Base-by-base conservation (phyloP, 2,113 vertebrate genomes). In the Amia ocellicauda region DNA sequence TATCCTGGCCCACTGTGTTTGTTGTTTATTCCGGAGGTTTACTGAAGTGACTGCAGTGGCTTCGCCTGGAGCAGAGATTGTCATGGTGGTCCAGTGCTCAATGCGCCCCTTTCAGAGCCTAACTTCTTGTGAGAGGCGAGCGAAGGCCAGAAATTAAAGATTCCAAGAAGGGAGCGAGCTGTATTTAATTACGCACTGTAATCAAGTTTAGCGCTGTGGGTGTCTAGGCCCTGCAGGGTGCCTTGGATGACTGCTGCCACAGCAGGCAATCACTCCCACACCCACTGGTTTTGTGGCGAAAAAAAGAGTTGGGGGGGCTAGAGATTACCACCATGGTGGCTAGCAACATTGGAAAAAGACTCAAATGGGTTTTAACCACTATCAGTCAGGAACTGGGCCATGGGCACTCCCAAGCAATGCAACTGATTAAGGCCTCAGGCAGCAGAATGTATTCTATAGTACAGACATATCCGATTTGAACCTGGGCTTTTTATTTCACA, bases 111-210 rank as follows among this genome's bases (percentile, higher is more conserved):
- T 58, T 42, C 11, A 56, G 40, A 20, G 55, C 10, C 20, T 29
- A 28, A 23, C 41, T 22, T 42, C 27, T 58, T 58, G 41, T 58
- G 54, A 56, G 54, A 27, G 57, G 28, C 54, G 19, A 49, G 43
- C n/a, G 7, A 24, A 58, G 54, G 40, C 24, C 10, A n/a, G 29
- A 65, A 58, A 65, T 65, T 47, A 65, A 49, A 65, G 55, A 58
- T 58, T 53, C 42, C 10, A 42, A 50, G 27, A 36, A 20, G 24
- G 54, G 10, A 45, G 55, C 26, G 26, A 29, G 54, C 26, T 58
- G 53, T 58, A 27, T 47, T 53, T 65, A 65, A 65, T 58, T 58
- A 65, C n/a, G 42, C 42, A n/a, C 52, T 28, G 41, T 22, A 29
- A 42, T 58, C 17, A 58, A 16, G 24, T 45, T 19, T 26, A 24